phyloP scores from a whole-genome alignment of 1,140 invertebrate species.

The Diachasmimorpha longicaudata region DNA sequence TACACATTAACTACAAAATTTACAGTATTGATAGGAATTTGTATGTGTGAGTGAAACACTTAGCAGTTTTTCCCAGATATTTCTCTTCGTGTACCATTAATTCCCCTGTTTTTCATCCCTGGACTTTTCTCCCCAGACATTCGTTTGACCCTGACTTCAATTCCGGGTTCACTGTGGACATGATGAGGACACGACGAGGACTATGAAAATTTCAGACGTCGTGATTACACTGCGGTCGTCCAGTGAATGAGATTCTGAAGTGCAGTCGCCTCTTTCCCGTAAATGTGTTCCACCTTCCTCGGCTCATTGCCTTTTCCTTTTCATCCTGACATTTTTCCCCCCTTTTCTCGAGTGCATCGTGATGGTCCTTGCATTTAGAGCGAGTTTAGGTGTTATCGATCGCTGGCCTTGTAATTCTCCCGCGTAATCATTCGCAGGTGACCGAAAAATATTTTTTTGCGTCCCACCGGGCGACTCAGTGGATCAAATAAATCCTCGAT shows the following conservation, averaged over 20 bases:
- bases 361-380: constrained; percentile 23
- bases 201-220: constrained; percentile 59
- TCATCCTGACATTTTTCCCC: constrained; percentile 1
- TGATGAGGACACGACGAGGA: constrained; percentile 35
- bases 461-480: too few relatives aligned
- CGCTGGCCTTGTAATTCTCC: constrained; percentile 7
- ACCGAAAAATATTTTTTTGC: too few relatives aligned
- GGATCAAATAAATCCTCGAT: too few relatives aligned
- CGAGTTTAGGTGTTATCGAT: neutral
- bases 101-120: neutral
- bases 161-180: neutral
- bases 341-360: neutral
- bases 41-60: too few relatives aligned
- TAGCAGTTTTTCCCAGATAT: too few relatives aligned
- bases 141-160: constrained; percentile 1
- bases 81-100: too few relatives aligned
- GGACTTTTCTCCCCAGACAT: neutral
- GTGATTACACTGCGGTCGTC: constrained; percentile 51
- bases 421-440: neutral
- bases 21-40: too few relatives aligned
- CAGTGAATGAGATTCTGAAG: constrained; percentile 14
- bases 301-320: neutral
- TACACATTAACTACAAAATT: too few relatives aligned
- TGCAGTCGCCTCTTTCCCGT: neutral
- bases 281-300: neutral